Conservation (phyloP, 1,140 invertebrate genomes). For the Drosophila quadrilineata region DNA sequence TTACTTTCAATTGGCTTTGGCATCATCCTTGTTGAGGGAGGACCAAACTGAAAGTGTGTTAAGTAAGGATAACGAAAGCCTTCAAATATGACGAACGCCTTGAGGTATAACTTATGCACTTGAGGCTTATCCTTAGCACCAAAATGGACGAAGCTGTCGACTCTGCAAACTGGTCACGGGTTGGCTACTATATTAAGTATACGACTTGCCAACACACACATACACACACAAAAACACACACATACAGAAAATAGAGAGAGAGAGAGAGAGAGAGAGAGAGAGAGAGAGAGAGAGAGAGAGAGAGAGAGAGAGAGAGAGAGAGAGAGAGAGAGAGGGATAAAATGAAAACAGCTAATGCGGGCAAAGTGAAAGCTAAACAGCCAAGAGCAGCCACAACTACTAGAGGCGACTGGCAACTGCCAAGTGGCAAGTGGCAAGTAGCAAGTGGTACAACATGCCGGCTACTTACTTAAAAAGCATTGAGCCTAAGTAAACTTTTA, state of each 20-base stretch:
- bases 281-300: no score
- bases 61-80: slow-evolving; percentile 5
- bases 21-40: background rate
- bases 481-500: slow-evolving; percentile 78
- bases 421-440: no score
- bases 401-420: background rate
- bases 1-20: slow-evolving; percentile 4
- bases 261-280: no score
- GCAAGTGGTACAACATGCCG: slow-evolving; percentile 40
- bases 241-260: no score
- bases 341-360: slow-evolving; percentile 64
- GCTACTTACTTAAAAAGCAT: slow-evolving; percentile 78
- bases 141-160: slow-evolving; percentile 31
- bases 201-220: slow-evolving; percentile 40
- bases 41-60: background rate
- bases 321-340: no score
- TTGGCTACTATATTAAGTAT: slow-evolving; percentile 52
- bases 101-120: slow-evolving; percentile 31
- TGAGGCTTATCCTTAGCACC: slow-evolving; percentile 29
- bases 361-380: slow-evolving; percentile 69
- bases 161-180: slow-evolving; percentile 49
- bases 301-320: no score
- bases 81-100: slow-evolving; percentile 21
- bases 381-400: slow-evolving; percentile 35
- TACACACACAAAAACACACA: no score